These are phyloP conservation scores for Tigriopus californicus DNA, from an alignment of 2,888 invertebrate genomes.

Conservation along the genomic window DNA sequence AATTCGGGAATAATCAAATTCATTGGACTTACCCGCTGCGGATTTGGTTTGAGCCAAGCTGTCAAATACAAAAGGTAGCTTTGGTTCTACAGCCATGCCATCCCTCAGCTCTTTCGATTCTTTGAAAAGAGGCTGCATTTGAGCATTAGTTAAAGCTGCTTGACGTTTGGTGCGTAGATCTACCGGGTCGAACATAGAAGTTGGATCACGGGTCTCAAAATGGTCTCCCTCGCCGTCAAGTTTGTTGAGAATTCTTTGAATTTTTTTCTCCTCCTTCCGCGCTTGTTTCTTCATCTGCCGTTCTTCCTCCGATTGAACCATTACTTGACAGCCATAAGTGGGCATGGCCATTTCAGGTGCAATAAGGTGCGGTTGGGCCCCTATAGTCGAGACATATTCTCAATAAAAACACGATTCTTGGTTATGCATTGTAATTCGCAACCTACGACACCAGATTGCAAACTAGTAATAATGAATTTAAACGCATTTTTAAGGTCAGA, in stretches of 20 bases:
- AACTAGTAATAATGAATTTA: too few relatives aligned
- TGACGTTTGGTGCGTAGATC: neutral
- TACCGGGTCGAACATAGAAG: neutral
- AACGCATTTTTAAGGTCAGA: too few relatives aligned
- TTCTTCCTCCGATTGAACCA: constrained; percentile 64
- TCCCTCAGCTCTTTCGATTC: constrained; percentile 16
- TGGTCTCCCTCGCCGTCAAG: constrained; percentile 16
- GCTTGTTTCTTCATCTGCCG: constrained; percentile 49
- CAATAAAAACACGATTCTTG: too few relatives aligned
- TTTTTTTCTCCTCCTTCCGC: constrained; percentile 64
- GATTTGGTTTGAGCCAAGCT: constrained; percentile 47
- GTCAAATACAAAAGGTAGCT: constrained; percentile 75
- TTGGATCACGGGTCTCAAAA: neutral
- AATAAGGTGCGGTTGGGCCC: too few relatives aligned
- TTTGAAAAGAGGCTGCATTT: constrained; percentile 37
- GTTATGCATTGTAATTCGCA: too few relatives aligned
- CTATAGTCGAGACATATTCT: too few relatives aligned
- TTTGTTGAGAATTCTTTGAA: constrained; percentile 28
- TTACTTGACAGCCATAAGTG: constrained; percentile 56
- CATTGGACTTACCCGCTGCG: constrained; percentile 29
- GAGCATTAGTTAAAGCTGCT: constrained; percentile 28
- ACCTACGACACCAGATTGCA: too few relatives aligned
- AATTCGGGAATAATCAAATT: too few relatives aligned
- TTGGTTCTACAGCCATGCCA: constrained; percentile 30
- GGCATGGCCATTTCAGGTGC: constrained; percentile 28